phyloP scores from a whole-genome alignment of 2,888 invertebrate species.

The Aquatica leii region DNA sequence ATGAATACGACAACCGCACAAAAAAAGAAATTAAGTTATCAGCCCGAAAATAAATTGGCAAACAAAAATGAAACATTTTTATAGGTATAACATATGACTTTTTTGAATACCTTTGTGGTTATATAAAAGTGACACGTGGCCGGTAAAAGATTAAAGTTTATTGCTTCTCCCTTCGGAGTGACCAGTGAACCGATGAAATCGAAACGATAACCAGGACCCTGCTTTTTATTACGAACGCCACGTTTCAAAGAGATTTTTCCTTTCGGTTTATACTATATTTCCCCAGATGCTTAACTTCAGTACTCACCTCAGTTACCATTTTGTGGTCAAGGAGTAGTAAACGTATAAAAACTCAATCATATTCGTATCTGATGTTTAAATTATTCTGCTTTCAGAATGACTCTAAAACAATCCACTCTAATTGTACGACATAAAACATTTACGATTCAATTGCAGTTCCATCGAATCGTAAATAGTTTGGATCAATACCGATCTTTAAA shows the following conservation, averaged over 20 bases:
- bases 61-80: slow-evolving; percentile 28
- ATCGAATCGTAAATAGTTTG: too few species aligned
- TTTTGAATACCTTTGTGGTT: slow-evolving; percentile 42
- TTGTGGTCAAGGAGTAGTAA: background rate
- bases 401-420: background rate
- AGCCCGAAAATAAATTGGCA: slow-evolving; percentile 2
- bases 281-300: slow-evolving; percentile 43
- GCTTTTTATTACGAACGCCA: slow-evolving; percentile 45
- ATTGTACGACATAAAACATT: too few species aligned
- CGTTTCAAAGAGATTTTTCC: slow-evolving; percentile 44
- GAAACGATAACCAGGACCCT: slow-evolving; percentile 48
- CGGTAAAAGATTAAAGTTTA: slow-evolving; percentile 45
- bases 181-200: slow-evolving; percentile 47
- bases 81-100: slow-evolving; percentile 35
- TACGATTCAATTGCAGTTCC: too few species aligned
- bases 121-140: slow-evolving; percentile 41
- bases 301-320: slow-evolving; percentile 38
- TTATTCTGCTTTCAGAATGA: too few species aligned
- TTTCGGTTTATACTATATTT: slow-evolving; percentile 43
- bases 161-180: slow-evolving; percentile 43
- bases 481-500: too few species aligned
- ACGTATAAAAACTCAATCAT: background rate
- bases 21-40: too few species aligned
- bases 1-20: too few species aligned
- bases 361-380: too few species aligned